Evolutionary conservation across 2,888 invertebrate species (phyloP).

Genomic region (Acholoe squamosa): DNA sequence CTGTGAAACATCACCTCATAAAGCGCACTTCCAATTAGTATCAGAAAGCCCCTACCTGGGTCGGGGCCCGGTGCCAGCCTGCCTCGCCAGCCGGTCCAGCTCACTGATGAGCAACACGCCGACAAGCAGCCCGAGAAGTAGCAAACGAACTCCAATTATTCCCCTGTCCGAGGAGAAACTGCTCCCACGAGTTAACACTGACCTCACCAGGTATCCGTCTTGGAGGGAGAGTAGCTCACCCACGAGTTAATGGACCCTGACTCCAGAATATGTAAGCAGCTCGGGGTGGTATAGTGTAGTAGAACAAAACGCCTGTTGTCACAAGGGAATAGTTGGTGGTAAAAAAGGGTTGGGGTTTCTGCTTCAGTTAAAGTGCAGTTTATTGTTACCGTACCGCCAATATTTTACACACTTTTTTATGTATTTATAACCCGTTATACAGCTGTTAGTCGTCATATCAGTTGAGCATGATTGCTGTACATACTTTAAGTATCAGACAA

Average conservation of each 20-base stretch:
- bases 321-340: too few relatives aligned
- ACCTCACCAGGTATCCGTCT: slow-evolving; percentile 15
- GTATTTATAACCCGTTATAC: too few relatives aligned
- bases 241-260: slow-evolving; percentile 29
- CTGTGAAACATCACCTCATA: slow-evolving; percentile 41
- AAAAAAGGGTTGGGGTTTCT: too few relatives aligned
- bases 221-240: background rate
- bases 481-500: too few relatives aligned
- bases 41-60: slow-evolving; percentile 22
- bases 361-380: too few relatives aligned
- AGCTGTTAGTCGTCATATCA: too few relatives aligned
- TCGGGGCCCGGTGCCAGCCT: background rate
- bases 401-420: too few relatives aligned
- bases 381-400: too few relatives aligned
- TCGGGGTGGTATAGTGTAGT: background rate
- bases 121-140: background rate
- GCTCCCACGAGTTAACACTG: slow-evolving; percentile 32
- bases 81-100: background rate
- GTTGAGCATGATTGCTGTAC: too few relatives aligned
- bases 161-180: slow-evolving; percentile 38
- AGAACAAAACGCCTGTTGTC: too few relatives aligned
- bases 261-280: slow-evolving; percentile 2
- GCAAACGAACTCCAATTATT: slow-evolving; percentile 41
- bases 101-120: slow-evolving; percentile 6
- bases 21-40: slow-evolving; percentile 41